Conservation (phyloP, 2,113 vertebrate species). For the Forbesichthys agassizii region DNA sequence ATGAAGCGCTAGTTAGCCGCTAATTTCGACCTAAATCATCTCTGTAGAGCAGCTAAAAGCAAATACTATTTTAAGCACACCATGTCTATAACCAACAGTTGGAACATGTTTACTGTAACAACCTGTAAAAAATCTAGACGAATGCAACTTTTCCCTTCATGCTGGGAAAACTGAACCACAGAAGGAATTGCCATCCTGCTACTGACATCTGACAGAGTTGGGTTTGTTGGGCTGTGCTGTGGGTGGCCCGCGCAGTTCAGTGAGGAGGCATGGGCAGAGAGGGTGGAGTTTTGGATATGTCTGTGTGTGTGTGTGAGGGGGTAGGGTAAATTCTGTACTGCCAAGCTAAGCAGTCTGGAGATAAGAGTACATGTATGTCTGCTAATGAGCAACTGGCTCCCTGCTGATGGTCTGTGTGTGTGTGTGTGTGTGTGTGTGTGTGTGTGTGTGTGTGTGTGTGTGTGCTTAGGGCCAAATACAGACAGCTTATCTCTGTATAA, state of each 20-base stretch:
- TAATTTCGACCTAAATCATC: not conserved
- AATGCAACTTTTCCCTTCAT: slow-evolving; percentile 27
- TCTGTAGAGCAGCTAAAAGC: not conserved
- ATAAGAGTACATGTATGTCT: not conserved
- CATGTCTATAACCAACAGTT: not conserved
- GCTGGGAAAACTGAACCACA: slow-evolving; percentile 48
- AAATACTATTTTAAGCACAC: not conserved
- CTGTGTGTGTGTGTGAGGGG: not conserved
- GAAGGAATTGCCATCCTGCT: slow-evolving; percentile 36
- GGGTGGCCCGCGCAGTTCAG: slow-evolving; percentile 55
- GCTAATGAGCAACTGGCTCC: not conserved
- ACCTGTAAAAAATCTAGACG: slow-evolving; percentile 10
- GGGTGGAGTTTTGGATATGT: slow-evolving; percentile 2
- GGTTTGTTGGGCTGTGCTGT: slow-evolving; percentile 46
- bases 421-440: slow-evolving; percentile 1
- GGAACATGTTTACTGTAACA: slow-evolving; percentile 2
- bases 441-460: not conserved
- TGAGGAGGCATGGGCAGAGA: slow-evolving; percentile 17
- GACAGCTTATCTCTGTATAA: too few species aligned
- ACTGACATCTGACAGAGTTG: slow-evolving; percentile 42
- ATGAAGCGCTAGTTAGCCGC: too few species aligned
- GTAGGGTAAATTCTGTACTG: not conserved
- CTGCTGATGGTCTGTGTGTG: slow-evolving; percentile 7
- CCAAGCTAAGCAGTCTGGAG: not conserved
- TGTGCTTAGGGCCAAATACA: not conserved